Evolutionary conservation across 2,113 vertebrate genomes (phyloP).

Genomic region (Eleginops maclovinus): DNA sequence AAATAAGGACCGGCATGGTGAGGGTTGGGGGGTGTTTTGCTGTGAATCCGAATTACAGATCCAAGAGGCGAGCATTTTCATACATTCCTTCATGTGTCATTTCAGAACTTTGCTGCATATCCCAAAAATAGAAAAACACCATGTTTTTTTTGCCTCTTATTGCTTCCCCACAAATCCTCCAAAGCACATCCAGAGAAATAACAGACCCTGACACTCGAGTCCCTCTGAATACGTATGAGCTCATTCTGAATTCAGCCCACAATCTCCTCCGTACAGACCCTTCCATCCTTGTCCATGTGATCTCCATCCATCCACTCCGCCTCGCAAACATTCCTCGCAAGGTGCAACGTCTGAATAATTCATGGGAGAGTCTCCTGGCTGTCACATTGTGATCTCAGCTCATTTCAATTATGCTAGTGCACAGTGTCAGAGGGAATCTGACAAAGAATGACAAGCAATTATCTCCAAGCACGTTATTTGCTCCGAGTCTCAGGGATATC

Average conservation of each 20-base stretch:
- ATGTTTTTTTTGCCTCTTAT: slow-evolving; percentile 2
- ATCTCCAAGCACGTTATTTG: slow-evolving; percentile 52
- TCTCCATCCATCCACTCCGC: slow-evolving; percentile 54
- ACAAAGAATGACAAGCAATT: slow-evolving; percentile 67
- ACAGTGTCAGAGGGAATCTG: slow-evolving; percentile 55
- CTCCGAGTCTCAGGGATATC: slow-evolving; percentile 39
- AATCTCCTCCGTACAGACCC: slow-evolving; percentile 38
- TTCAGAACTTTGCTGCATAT: neutral
- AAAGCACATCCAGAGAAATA: slow-evolving; percentile 6
- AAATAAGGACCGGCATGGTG: too few species aligned
- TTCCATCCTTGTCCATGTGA: slow-evolving; percentile 54
- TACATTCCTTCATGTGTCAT: neutral
- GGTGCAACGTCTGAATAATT: slow-evolving; percentile 70
- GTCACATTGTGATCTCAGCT: slow-evolving; percentile 66
- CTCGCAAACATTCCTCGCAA: slow-evolving; percentile 51
- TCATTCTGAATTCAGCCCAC: slow-evolving; percentile 53
- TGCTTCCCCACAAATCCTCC: slow-evolving; percentile 16
- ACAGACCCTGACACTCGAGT: slow-evolving; percentile 26
- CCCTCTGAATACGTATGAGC: slow-evolving; percentile 47
- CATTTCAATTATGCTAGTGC: slow-evolving; percentile 61
- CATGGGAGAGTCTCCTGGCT: slow-evolving; percentile 49
- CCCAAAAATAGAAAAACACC: neutral
- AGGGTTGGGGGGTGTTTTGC: neutral
- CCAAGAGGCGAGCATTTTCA: neutral
- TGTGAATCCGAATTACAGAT: neutral